phyloP scores from a whole-genome alignment of 2,888 invertebrate genomes.

The Phengaris alcon region DNA sequence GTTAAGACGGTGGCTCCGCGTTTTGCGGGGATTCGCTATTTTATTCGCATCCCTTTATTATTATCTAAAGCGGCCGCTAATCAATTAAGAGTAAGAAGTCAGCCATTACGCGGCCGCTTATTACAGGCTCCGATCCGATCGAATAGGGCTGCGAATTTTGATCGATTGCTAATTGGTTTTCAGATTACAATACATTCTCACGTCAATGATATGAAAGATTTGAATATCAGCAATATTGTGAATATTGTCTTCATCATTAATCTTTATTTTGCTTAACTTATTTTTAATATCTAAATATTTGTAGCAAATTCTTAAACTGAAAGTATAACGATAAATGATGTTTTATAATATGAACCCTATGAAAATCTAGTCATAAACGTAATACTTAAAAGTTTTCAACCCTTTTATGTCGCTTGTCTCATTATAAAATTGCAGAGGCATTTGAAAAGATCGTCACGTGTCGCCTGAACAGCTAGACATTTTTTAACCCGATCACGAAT shows the following conservation, averaged over 20 bases:
- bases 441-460: background rate
- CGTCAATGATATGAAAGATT: slow-evolving; percentile 18
- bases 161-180: slow-evolving; percentile 65
- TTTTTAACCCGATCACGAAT: background rate
- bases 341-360: background rate
- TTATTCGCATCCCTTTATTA: slow-evolving; percentile 80
- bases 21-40: slow-evolving; percentile 74
- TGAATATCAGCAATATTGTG: slow-evolving; percentile 1
- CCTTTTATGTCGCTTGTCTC: slow-evolving; percentile 4
- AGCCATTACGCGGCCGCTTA: slow-evolving; percentile 77
- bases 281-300: background rate
- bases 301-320: background rate
- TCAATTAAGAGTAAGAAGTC: slow-evolving; percentile 80
- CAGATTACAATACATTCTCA: slow-evolving; percentile 32
- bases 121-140: slow-evolving; percentile 75
- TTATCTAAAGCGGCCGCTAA: slow-evolving; percentile 78
- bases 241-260: slow-evolving; percentile 3
- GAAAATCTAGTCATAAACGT: background rate
- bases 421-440: background rate
- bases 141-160: slow-evolving; percentile 76
- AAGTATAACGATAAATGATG: background rate
- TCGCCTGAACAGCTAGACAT: background rate
- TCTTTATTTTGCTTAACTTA: background rate
- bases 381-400: background rate
- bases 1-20: slow-evolving; percentile 43